Evolutionary conservation across 2,113 vertebrate species (phyloP), one percentile per base, ranked within the genome.

Genomic region (Sakesphorus luctuosus): DNA sequence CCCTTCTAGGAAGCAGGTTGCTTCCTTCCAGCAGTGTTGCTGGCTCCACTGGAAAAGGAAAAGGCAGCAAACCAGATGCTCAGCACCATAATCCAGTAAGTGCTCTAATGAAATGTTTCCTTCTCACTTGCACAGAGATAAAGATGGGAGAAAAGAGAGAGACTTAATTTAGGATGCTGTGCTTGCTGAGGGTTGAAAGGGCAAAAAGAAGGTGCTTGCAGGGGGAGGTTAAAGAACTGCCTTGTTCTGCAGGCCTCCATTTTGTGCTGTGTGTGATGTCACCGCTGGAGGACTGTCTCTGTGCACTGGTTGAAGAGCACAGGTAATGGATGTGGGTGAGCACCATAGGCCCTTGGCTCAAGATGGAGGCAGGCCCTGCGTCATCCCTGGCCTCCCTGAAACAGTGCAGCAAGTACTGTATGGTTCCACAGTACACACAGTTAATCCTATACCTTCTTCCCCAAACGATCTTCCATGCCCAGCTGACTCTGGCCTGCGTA

Each of bases 191-290:
- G 68, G 56, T 75, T 84, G 53, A 53, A 75, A 63, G 61, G 49
- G 84, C 33, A 53, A 7, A 2, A 49, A 61, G 62, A 67, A 75
- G 33, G 36, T 2, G 11, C n/a, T 90, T 67, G 33, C 69, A 86
- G 75, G 53, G 58, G 47, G 77, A 82, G 69, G 66, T 93, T 97
- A 85, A 94, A 97, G 87, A 66, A 11, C 65, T 96, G 74, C 96
- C 94, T 97, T 97, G 56, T 97, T 96, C 94, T 93, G 90, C 96
- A 97, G 96, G 96, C 93, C 53, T 97, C 96, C 85, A 85, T 97
- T 87, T 31, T 97, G 94, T 96, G 96, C 91, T 97, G 94, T n/a
- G 89, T 95, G 71, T 95, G 96, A 97, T 58, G 77, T 47, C 92
- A 87, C 86, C 56, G 77, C 94, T 92, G 95, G 92, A 97, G 83